Base-by-base conservation (phyloP, 1,140 invertebrate species). In the Drosophila orosa region DNA sequence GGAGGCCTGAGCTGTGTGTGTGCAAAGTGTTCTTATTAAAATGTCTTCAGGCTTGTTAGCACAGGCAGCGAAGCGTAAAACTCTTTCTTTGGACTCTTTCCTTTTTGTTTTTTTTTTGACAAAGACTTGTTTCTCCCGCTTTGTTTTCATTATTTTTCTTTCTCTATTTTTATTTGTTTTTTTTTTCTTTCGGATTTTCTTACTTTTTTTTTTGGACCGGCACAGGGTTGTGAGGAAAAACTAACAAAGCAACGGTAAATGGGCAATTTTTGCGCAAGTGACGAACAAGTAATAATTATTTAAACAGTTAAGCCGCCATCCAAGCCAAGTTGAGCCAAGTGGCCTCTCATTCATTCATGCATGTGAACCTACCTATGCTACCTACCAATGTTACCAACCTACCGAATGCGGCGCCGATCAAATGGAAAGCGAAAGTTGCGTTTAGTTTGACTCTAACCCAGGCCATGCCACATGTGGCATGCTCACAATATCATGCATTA, bases 211-310 rank as follows among this genome's bases (percentile, higher is more conserved):
- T 76, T 77, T 71, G 52, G 74, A 60, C 29, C 40, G 69, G 7
- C 65, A 35, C 19, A 68, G 65, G 65, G 60, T 68, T 67, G 61
- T 29, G 65, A 54, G 72, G 59, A 65, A 76, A 75, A 77, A 77
- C 74, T 77, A 77, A 78, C 75, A 75, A 68, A 77, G 74, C 63
- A 77, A 78, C 75, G 75, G 75, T 78, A 61, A 78, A 78, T 72
- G 66, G 74, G 63, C 75, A 78, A 78, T 78, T 78, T 72, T 78
- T 65, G 75, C 75, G 75, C 75, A 65, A 78, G 65, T 78, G 74
- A 78, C 57, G 68, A 78, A 78, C 74, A 78, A 78, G 75, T 78
- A 78, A 78, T 78, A 78, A 78, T 78, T 78, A 65, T 78, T 78
- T 78, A 78, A 78, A 78, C 75, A 77, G 75, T 77, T 77, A 77